Evolutionary conservation across 2,113 vertebrate species (phyloP), one percentile per base, ranked within the genome.

Genomic region (Thinocorus orbignyianus): DNA sequence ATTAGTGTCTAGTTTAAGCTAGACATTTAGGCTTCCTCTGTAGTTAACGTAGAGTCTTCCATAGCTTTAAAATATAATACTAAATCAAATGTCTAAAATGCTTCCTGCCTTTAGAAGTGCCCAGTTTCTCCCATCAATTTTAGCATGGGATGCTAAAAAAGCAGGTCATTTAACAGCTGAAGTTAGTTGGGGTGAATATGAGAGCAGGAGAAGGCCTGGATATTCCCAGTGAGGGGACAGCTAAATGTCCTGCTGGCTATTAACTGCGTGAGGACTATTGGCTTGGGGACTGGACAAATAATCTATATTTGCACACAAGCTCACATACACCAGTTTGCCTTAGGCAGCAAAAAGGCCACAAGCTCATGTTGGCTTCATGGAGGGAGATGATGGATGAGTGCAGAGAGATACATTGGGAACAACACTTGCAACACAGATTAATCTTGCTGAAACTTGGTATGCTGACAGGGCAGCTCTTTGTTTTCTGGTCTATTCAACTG

Each of bases 381-480:
- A 87, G n/a, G 82, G 71, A 88, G 64, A 74, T 97, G 94, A 96
- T 96, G 89, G 69, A 95, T 96, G 94, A 95, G 79, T 78, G 71
- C 23, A 77, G 89, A 80, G 81, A 94, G 72, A 94, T 87, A 94
- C 93, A 92, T 44, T 66, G 82, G 61, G 91, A 93, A 51, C 93
- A 90, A 93, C 91, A 92, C 78, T 93, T 94, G 78, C 70, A 91
- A 37, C 46, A 23, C 37, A 76, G 74, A 97, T 96, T 96, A 95
- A 97, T 97, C 93, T 95, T 93, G 74, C 71, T 92, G 87, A 82
- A 93, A 79, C 52, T 79, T 89, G 86, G 85, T 93, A 87, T 69
- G 93, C 70, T 95, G 94, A 94, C 94, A 97, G 92, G 54, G 46
- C 51, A 89, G 35, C 70, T 92, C 80, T 96, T 96, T 96, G 88